Base-by-base conservation (phyloP, 2,888 invertebrate genomes). In the Nebria salina region DNA sequence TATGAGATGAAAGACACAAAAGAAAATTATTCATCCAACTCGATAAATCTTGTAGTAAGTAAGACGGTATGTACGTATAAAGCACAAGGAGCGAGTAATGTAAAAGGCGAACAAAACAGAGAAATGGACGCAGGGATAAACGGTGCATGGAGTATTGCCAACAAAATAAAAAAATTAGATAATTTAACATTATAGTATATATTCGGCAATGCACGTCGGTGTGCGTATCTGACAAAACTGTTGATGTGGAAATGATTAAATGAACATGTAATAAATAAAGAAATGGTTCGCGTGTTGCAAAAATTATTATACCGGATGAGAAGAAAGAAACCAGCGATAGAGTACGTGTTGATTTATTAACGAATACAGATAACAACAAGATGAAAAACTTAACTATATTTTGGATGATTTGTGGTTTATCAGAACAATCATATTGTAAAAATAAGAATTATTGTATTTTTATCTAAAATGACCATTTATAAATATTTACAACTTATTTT, bases 191-290 rank as follows among this genome's bases (percentile, higher is more conserved):
- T 78, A 74, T 13, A 54, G 70, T 15, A 8, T 25, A 26, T 34
- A 70, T 13, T 25, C 70, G 70, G 70, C 25, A 26, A 54, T 54
- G 54, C 54, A 13, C 7, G 54, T 6, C 34, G 66, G 66, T 25
- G 20, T 43, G 75, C 72, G 75, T 54, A 54, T 80, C 80, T 80
- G 80, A 80, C 75, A 80, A 80, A 80, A 75, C 75, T 80, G 75
- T 75, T 80, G 80, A 75, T 80, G 80, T 43, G 79, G 79, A 79
- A 79, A 79, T 79, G 79, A 79, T 79, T 79, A 79, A 80, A 80
- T 80, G 80, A 80, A 80, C 70, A 70, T 20, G 80, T 72, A 75
- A 75, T 80, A 79, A 79, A 79, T 79, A 79, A 75, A 75, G 74
- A 68, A 75, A 68, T 68, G 42, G 66, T 42, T 75, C 75, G 70